Evolutionary conservation across 2,888 invertebrate species (phyloP).

Genomic region (Thysanoteuthis rhombus): DNA sequence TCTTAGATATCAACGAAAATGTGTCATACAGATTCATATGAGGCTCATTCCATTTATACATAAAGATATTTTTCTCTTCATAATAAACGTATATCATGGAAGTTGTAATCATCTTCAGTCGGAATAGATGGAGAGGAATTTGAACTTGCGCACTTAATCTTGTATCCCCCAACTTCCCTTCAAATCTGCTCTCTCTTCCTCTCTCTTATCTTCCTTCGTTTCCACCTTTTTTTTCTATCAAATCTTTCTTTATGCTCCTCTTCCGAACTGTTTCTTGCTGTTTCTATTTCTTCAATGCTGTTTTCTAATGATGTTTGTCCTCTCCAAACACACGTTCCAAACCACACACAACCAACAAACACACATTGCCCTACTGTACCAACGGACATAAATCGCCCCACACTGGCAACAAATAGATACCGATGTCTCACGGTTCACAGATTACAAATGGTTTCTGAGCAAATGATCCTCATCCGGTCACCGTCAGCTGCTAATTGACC

Average conservation of each 20-base stretch:
- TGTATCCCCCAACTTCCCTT: not conserved
- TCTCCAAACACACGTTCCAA: not conserved
- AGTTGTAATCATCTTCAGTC: too few species aligned
- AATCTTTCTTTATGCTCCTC: not conserved
- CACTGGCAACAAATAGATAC: not conserved
- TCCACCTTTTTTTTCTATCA: not conserved
- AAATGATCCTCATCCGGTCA: not conserved
- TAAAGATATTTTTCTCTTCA: too few species aligned
- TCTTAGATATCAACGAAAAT: too few species aligned
- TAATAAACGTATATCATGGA: too few species aligned
- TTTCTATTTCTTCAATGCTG: not conserved
- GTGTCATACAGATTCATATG: too few species aligned
- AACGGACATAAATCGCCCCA: too few species aligned
- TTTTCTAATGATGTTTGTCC: not conserved
- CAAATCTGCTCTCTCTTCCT: not conserved
- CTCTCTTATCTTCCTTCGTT: not conserved
- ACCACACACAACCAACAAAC: not conserved
- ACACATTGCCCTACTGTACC: too few species aligned
- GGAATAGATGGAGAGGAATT: too few species aligned
- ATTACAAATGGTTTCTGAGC: not conserved
- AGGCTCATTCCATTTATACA: too few species aligned
- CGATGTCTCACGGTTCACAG: not conserved
- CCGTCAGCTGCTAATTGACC: not conserved
- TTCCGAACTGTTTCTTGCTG: not conserved
- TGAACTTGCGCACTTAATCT: too few species aligned